phyloP scores from a whole-genome alignment of 2,888 invertebrate species.

The Tachina grossa region DNA sequence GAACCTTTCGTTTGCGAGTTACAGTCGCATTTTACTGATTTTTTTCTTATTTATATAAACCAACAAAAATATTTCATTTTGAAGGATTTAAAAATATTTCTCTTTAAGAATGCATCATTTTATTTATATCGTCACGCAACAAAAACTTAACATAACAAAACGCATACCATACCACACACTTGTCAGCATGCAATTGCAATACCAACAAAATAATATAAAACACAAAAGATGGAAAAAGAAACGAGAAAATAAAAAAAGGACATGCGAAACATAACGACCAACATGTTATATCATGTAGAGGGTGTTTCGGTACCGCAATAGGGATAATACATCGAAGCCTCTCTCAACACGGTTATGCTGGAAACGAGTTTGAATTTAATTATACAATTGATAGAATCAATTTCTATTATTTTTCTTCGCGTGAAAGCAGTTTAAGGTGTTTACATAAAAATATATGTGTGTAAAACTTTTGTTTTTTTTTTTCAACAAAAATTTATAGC shows the following conservation, averaged over 20 bases:
- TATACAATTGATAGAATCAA: no score
- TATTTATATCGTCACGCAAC: neutral
- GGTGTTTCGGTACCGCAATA: constrained; percentile 39
- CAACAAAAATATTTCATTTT: neutral
- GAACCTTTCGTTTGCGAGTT: no score
- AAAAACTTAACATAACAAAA: constrained; percentile 1
- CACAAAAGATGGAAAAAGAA: constrained; percentile 8
- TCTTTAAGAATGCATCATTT: constrained; percentile 18
- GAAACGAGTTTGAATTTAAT: no score
- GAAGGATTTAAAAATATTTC: neutral
- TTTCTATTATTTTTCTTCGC: no score
- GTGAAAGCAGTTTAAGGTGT: no score
- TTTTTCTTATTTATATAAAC: no score
- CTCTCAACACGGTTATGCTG: no score
- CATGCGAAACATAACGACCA: constrained; percentile 13
- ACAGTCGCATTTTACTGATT: no score
- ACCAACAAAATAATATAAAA: constrained; percentile 28
- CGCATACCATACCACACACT: constrained; percentile 24
- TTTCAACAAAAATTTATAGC: constrained; percentile 40
- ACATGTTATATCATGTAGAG: constrained; percentile 49
- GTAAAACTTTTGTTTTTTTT: neutral
- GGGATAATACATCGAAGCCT: constrained; percentile 14
- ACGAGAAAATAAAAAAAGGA: constrained; percentile 18
- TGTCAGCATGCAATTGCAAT: constrained; percentile 51
- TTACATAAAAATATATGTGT: constrained; percentile 25